Evolutionary conservation across 2,888 invertebrate species (phyloP).

Genomic region (Eupithecia pulchellata): DNA sequence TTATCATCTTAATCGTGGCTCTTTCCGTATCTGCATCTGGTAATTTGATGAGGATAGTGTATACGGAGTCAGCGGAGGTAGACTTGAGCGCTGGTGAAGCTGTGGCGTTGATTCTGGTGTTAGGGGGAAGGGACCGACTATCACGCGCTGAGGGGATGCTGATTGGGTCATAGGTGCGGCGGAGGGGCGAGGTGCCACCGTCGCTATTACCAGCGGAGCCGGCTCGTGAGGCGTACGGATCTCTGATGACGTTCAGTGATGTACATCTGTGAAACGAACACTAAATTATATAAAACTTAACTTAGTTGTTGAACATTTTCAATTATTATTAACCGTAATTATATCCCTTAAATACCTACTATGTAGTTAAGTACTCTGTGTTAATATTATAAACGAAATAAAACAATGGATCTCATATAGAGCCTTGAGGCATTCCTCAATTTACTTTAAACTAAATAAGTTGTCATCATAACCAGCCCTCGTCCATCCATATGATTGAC

Average conservation of each 20-base stretch:
- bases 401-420: too few species aligned
- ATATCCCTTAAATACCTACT: too few species aligned
- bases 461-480: too few species aligned
- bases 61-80: conserved; percentile 91
- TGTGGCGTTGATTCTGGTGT: conserved; percentile 86
- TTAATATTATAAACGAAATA: too few species aligned
- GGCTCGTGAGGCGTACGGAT: conserved; percentile 86
- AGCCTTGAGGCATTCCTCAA: too few species aligned
- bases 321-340: too few species aligned
- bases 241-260: conserved; percentile 92
- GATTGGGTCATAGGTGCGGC: conserved; percentile 74
- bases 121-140: conserved; percentile 87
- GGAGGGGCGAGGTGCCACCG: conserved; percentile 80
- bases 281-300: too few species aligned
- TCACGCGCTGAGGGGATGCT: conserved; percentile 81
- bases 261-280: conserved; percentile 86
- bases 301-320: too few species aligned
- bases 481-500: too few species aligned
- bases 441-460: too few species aligned
- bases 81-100: conserved; percentile 84
- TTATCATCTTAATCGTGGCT: conserved; percentile 95
- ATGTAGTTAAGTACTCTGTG: too few species aligned
- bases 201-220: conserved; percentile 82
- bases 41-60: conserved; percentile 96
- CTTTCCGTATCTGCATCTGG: conserved; percentile 88